Evolutionary conservation across 1,140 invertebrate species (phyloP), one percentile per base, ranked within the genome.

Genomic region (Agrilus planipennis): DNA sequence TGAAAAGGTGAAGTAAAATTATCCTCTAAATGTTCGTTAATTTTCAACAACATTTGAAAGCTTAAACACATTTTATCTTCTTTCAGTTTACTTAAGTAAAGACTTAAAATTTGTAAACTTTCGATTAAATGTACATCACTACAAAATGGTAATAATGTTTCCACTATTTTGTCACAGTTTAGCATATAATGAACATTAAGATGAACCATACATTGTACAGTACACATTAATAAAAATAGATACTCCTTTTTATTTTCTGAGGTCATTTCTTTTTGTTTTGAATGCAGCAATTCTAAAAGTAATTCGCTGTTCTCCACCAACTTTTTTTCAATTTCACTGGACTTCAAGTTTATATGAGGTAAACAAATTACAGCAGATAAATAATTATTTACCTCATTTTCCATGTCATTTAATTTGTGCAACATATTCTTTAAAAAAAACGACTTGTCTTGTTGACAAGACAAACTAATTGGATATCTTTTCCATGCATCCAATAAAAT

Each of bases 1-100:
- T 75, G 71, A 60, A 70, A 76, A 11, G 76, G 72, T 2, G 77
- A 80, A 18, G 64, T 65, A 4, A 82, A 61, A 57, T 78, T 79
- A 3, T 55, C 46, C 31, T 70, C 61, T 20, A 81, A 51, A 42
- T 55, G 55, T 3, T 57, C 55, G 63, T 75, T 67, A 3, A 81
- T 47, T 42, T 70, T 62, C 43, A 57, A 51, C 5, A 79, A 34
- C 57, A 63, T 54, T 39, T 65, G 54, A 45, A 62, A 60, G 19
- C 56, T 64, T 27, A 71, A 49, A 22, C 60, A 58, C 40, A 66
- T 60, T 39, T 64, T 58, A 40, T 67, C 56, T 57, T 64, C 61
- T 19, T 64, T 63, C 14, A 54, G 14, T 7, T 39, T 34, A 12
- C 34, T 48, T 31, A 75, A 49, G 50, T 68, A 66, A 22, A 76